Evolutionary conservation across 2,113 vertebrate species (phyloP).

Genomic region (Bambusicola thoracicus): DNA sequence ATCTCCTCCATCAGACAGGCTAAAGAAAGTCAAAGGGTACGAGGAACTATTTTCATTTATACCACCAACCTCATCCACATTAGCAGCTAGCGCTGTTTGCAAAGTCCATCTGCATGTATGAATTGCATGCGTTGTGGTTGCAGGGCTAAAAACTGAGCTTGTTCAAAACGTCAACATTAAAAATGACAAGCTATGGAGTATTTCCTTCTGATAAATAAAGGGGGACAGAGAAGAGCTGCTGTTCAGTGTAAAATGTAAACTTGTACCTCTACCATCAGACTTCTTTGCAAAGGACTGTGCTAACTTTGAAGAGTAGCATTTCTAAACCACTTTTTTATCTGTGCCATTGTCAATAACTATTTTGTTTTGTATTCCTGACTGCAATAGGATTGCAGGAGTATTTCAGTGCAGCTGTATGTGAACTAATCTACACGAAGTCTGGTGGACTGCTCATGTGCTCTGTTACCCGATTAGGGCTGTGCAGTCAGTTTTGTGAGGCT

Average conservation of each 20-base stretch:
- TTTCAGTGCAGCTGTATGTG: neutral
- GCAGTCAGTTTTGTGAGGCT: neutral
- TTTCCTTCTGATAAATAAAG: neutral
- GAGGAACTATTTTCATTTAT: constrained; percentile 30
- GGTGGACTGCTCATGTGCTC: neutral
- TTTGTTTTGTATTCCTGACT: neutral
- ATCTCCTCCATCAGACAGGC: constrained; percentile 45
- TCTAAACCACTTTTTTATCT: neutral
- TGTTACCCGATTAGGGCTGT: neutral
- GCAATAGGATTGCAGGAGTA: neutral
- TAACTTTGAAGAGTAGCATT: neutral
- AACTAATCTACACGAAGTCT: neutral
- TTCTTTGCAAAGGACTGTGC: neutral
- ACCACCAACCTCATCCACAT: neutral
- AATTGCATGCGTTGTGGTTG: neutral
- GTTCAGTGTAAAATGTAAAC: neutral
- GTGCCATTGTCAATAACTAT: neutral
- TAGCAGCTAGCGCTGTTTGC: neutral
- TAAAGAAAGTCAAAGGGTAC: constrained; percentile 47
- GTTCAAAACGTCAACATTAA: neutral
- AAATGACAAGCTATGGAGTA: neutral
- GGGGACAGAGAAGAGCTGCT: neutral
- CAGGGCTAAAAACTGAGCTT: neutral
- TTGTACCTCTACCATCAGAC: neutral
- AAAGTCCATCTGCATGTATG: neutral